These are phyloP conservation scores for Watsonalla cultraria DNA, from an alignment of 2,888 invertebrate genomes.

Conservation along the genomic window DNA sequence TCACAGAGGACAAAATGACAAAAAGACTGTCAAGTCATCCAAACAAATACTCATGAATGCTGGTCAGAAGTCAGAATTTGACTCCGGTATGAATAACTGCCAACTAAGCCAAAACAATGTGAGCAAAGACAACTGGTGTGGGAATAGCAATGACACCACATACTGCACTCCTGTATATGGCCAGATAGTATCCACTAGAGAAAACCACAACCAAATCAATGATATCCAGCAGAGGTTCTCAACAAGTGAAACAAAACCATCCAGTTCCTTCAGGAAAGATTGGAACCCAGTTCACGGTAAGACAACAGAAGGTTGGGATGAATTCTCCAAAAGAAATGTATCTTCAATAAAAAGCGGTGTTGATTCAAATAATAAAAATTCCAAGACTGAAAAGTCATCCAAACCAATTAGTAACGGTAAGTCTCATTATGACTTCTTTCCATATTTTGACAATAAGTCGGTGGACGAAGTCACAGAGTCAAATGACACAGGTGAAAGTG, in stretches of 20 bases:
- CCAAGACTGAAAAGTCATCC: constrained; percentile 49
- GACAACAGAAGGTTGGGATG: constrained; percentile 62
- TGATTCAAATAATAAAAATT: constrained; percentile 43
- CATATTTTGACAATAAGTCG: constrained; percentile 68
- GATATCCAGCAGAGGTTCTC: constrained; percentile 69
- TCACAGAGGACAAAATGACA: constrained; percentile 35
- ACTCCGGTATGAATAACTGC: constrained; percentile 72
- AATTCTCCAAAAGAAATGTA: constrained; percentile 64
- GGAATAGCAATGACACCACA: constrained; percentile 55
- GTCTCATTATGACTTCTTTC: constrained; percentile 67
- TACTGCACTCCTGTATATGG: constrained; percentile 73
- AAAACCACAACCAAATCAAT: constrained; percentile 71
- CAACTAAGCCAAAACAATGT: constrained; percentile 54
- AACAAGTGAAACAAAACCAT: constrained; percentile 58
- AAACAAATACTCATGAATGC: constrained; percentile 71
- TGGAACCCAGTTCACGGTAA: constrained; percentile 55
- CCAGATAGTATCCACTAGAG: constrained; percentile 68
- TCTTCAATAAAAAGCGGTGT: constrained; percentile 56
- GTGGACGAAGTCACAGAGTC: constrained; percentile 26
- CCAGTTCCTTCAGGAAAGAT: constrained; percentile 66
- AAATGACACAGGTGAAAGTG: constrained; percentile 9
- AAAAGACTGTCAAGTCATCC: constrained; percentile 64
- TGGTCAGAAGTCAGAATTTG: constrained; percentile 71
- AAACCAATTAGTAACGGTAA: constrained; percentile 57
- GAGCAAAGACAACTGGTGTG: constrained; percentile 44